These are phyloP conservation scores for Emmelina monodactyla DNA, from an alignment of 2,888 invertebrate species.

Conservation along the genomic window DNA sequence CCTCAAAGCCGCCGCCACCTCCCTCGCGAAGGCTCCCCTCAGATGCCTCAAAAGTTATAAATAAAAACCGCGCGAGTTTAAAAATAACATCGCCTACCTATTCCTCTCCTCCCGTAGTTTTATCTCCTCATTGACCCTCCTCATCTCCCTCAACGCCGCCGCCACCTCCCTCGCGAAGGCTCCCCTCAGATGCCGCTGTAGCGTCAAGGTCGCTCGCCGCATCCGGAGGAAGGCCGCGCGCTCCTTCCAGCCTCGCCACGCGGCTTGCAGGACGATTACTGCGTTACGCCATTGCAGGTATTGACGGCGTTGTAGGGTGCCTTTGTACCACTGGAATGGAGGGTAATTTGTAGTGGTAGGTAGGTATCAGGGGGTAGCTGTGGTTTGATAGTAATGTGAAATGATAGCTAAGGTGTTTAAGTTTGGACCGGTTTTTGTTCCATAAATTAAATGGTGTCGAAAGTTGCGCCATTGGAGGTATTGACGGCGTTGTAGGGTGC, in stretches of 20 bases:
- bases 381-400: too few species aligned
- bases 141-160: conserved; percentile 85
- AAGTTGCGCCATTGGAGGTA: conserved; percentile 69
- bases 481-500: conserved; percentile 70
- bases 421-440: too few species aligned
- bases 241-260: conserved; percentile 85
- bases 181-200: conserved; percentile 86
- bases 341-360: too few species aligned
- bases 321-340: conserved; percentile 67
- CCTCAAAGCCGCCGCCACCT: conserved; percentile 83
- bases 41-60: too few species aligned
- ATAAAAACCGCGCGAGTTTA: too few species aligned
- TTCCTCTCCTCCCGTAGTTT: conserved; percentile 73
- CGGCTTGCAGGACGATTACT: conserved; percentile 79
- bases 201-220: conserved; percentile 83
- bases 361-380: too few species aligned
- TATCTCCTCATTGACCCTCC: conserved; percentile 86
- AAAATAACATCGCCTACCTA: conserved; percentile 25
- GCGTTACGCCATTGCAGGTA: conserved; percentile 73
- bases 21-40: conserved; percentile 88
- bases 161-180: conserved; percentile 92
- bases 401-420: too few species aligned
- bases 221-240: conserved; percentile 81
- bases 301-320: conserved; percentile 70
- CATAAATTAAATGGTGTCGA: too few species aligned